phyloP scores from a whole-genome alignment of 2,888 invertebrate genomes.

The Tenthredo scrophulariae region DNA sequence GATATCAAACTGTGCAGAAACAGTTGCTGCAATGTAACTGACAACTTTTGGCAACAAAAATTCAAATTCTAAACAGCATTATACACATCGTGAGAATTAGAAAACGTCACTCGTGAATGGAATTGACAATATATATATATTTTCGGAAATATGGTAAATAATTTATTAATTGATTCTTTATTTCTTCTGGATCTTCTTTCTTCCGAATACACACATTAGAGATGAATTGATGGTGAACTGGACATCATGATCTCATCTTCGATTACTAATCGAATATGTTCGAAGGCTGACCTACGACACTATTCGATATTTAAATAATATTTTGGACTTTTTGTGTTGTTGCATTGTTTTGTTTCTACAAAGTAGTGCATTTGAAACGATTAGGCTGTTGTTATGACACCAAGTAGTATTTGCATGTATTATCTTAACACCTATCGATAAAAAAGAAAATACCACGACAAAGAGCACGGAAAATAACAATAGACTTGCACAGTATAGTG shows the following conservation, averaged over 20 bases:
- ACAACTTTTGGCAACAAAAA: not conserved
- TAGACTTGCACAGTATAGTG: not conserved
- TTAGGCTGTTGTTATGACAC: not conserved
- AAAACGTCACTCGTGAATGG: not conserved
- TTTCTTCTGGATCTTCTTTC: not conserved
- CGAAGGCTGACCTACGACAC: not conserved
- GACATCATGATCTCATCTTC: not conserved
- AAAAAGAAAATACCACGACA: not conserved
- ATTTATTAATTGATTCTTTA: not conserved
- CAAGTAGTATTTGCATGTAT: slow-evolving; percentile 4
- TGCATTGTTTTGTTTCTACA: not conserved
- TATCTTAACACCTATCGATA: not conserved
- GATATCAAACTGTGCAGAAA: not conserved
- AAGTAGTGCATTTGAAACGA: not conserved
- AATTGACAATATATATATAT: not conserved
- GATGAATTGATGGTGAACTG: not conserved
- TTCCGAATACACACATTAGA: not conserved
- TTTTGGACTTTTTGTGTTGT: not conserved
- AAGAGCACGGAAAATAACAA: not conserved
- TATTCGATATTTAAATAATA: not conserved
- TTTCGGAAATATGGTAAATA: not conserved
- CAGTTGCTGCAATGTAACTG: not conserved
- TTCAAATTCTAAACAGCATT: not conserved
- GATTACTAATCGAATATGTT: not conserved
- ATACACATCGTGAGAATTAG: not conserved